Evolutionary conservation across 1,140 invertebrate genomes (phyloP), one percentile per base, ranked within the genome.

Genomic region (Harlomillsia oculata): DNA sequence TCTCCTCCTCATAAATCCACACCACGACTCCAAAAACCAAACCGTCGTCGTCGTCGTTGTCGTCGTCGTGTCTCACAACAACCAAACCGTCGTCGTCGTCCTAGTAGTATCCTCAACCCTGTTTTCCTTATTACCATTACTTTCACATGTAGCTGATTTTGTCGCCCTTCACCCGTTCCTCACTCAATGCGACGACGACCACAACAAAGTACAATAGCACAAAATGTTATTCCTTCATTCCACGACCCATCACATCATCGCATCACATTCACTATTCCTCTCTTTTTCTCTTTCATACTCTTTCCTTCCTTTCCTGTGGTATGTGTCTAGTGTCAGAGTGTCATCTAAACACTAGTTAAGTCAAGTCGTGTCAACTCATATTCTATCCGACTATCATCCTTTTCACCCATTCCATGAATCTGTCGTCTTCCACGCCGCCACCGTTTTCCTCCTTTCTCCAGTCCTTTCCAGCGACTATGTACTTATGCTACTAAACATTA

Each of bases 1-100:
- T 56, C 54, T 56, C 54, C 54, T 56, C 45, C 54, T 56, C 54
- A 56, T 49, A 56, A 56, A 56, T 56, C 53, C 54, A 55, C 34
- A 55, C 44, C 18, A 20, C 46, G 5, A 49, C 28, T 30, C 46
- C 34, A 26, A 32, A 49, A 11, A 30, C 32, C 32, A 34, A 11
- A n/a, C 32, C n/a, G 9, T 34, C 32, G 32, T n/a, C 32, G 32
- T n/a, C 32, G 32, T 34, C 32, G n/a, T 34, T n/a, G 32, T n/a
- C 32, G n/a, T 34, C 9, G n/a, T 34, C 32, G 9, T 34, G 9
- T n/a, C 9, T 34, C 9, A n/a, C 32, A 34, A 34, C 32, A n/a
- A n/a, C n/a, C n/a, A n/a, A n/a, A n/a, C n/a, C n/a, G n/a, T n/a
- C n/a, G n/a, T n/a, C n/a, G n/a, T n/a, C n/a, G n/a, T n/a, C n/a